A percentile compares a stretch with the other conserved stretches of the same genome.
These are phyloP conservation scores for Cactoblastis cactorum DNA, from an alignment of 2,888 invertebrate species.

Conservation along the genomic window DNA sequence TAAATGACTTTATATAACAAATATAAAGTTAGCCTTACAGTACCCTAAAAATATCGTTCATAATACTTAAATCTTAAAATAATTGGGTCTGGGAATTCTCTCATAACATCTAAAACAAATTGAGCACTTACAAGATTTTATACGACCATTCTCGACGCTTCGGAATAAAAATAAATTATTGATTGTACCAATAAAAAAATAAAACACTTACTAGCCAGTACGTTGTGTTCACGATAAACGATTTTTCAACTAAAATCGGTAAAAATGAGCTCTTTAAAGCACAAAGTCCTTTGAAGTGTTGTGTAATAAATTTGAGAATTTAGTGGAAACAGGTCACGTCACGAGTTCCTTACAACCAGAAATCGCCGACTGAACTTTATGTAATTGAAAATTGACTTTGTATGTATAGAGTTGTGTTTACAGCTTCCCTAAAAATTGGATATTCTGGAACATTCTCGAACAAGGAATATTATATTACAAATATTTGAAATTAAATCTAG, in stretches of 20 bases:
- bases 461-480: no score
- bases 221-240: background rate
- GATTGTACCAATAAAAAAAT: constrained; percentile 3
- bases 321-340: constrained; percentile 5
- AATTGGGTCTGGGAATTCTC: background rate
- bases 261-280: background rate
- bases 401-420: background rate
- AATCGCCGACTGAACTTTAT: background rate
- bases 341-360: background rate
- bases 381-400: constrained; percentile 5
- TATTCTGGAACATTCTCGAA: no score
- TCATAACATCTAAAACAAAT: background rate
- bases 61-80: background rate
- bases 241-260: background rate
- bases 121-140: background rate
- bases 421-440: background rate
- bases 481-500: no score
- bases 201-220: background rate
- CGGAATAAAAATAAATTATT: background rate
- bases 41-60: no score
- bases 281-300: background rate
- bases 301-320: constrained; percentile 3
- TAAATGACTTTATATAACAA: no score
- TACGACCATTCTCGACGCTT: background rate
- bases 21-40: no score